Base-by-base conservation (phyloP, 2,888 invertebrate species). In the Xanthia togata region DNA sequence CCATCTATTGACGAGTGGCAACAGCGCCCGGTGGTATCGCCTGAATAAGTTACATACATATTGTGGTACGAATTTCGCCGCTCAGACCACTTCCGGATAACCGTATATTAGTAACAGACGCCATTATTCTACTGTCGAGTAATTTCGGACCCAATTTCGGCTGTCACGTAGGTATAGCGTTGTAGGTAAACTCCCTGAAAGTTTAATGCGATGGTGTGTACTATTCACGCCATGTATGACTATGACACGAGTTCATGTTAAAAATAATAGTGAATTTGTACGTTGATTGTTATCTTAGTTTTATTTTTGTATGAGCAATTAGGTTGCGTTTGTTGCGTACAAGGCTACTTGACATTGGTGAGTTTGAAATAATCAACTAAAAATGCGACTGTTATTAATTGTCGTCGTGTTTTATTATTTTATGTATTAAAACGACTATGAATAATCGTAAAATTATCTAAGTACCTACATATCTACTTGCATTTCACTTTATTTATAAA, bases 1-100 rank as follows among this genome's bases (percentile, higher is more conserved):
- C 90, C 95, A 94, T 93, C 96, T 95, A 81, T 90, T 87, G 90
- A 63, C 87, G 92, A 86, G 91, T 90, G 90, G 94, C 91, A 64
- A 68, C 72, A 86, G 72, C 70, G 63, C 60, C 70, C 71, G 41
- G 70, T 73, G 47, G 31, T 79, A 78, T 76, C 57, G 64, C 77
- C 69, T 83, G 74, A 86, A 89, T 90, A 89, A 90, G 89, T 91
- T 89, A 89, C 87, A 85, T 83, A 81, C 78, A 89, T 85, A 82
- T 84, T 89, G 87, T 86, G 84, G 78, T 86, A 90, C 90, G 89
- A 87, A 89, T 90, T 87, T 84, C 77, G 83, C 87, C 90, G 81
- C 82, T 86, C 77, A 84, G 85, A 81, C 88, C 87, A 90, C 89
- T 92, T 93, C 92, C 93, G 89, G 88, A 89, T 90, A 89, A 87